These are phyloP conservation scores for Coregonus sp. DNA, from an alignment of 2,797 vertebrate genomes.

Conservation along the genomic window DNA sequence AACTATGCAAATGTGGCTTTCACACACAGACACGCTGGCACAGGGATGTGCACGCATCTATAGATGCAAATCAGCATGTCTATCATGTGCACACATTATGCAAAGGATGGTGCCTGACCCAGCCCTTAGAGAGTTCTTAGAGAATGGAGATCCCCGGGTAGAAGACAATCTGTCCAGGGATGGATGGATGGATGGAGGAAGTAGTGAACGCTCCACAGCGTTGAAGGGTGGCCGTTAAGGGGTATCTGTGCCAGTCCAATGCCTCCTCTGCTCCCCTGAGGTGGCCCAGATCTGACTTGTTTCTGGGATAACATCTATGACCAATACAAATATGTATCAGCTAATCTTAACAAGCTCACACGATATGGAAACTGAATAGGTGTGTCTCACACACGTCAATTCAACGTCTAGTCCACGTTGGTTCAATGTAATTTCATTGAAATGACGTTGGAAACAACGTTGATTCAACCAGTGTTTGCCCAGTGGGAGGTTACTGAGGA, in stretches of 20 bases:
- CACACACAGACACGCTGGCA: background rate
- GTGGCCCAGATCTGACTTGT: background rate
- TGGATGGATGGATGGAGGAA: background rate
- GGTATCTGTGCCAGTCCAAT: background rate
- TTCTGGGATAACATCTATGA: background rate
- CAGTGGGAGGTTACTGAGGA: no score
- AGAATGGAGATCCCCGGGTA: background rate
- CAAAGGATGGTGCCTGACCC: conserved; percentile 30
- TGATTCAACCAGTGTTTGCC: no score
- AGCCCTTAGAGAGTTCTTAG: no score
- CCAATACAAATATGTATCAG: background rate
- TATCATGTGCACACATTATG: conserved; percentile 15
- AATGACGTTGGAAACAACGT: no score
- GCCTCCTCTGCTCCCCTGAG: background rate
- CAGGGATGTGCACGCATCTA: background rate
- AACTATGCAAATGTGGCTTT: conserved; percentile 15
- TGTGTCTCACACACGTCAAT: conserved; percentile 36
- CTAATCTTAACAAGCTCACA: background rate
- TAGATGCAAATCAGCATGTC: conserved; percentile 35
- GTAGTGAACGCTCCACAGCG: background rate
- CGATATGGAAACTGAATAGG: background rate
- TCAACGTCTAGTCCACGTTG: conserved; percentile 18
- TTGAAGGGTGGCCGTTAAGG: no score
- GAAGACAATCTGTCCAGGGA: background rate
- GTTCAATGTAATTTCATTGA: no score